Evolutionary conservation across 2,888 invertebrate species (phyloP).

Genomic region (Cactoblastis cactorum): DNA sequence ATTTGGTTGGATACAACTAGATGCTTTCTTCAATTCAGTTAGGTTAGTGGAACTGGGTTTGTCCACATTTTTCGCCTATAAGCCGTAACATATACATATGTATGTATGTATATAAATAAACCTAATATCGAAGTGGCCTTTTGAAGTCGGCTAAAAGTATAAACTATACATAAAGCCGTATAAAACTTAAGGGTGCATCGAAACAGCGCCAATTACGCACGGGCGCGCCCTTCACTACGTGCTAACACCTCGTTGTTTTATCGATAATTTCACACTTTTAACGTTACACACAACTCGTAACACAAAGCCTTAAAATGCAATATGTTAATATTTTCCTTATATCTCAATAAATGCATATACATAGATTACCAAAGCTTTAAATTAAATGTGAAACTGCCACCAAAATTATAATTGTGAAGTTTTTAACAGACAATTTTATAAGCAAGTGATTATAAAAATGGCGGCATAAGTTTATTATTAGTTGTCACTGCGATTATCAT

Average conservation of each 20-base stretch:
- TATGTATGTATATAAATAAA: too few species aligned
- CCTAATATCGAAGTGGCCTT: too few species aligned
- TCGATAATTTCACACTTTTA: slow-evolving; percentile 66
- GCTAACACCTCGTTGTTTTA: slow-evolving; percentile 59
- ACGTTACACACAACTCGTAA: slow-evolving; percentile 12
- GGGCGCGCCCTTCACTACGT: slow-evolving; percentile 18
- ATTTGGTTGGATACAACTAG: too few species aligned
- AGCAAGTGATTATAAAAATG: neutral
- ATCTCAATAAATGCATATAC: neutral
- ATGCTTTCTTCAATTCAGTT: too few species aligned
- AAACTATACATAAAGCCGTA: neutral
- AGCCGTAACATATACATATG: too few species aligned
- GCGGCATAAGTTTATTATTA: neutral
- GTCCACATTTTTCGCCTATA: too few species aligned
- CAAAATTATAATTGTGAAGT: neutral
- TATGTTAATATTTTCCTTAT: neutral
- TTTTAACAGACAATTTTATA: neutral
- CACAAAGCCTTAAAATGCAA: neutral
- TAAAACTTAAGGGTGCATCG: neutral
- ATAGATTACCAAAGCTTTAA: neutral
- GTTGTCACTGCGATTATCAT: slow-evolving; percentile 24
- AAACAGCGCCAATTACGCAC: slow-evolving; percentile 3
- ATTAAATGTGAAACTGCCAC: neutral
- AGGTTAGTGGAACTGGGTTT: too few species aligned
- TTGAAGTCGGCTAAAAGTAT: neutral